Percentiles rank a stretch among this genome's conserved stretches.
phyloP scores from a whole-genome alignment of 2,797 vertebrate genomes.

The Clarias fuscus region DNA sequence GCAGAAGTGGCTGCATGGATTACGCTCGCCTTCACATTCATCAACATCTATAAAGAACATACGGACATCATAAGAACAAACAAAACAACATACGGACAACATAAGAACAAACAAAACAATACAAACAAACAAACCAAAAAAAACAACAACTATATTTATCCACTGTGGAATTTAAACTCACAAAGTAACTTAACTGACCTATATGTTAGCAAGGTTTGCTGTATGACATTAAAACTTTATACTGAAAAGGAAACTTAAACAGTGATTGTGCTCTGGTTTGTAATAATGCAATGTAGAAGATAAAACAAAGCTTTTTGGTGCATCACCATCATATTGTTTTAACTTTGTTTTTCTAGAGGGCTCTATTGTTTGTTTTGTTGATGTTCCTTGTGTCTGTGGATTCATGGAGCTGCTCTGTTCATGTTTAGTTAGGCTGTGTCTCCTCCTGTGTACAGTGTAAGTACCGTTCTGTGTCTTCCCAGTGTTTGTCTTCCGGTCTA shows the following conservation, averaged over 20 bases:
- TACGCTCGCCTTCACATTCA: constrained; percentile 14
- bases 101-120: no score
- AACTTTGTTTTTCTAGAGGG: no score
- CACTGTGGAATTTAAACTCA: background rate
- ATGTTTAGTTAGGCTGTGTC: no score
- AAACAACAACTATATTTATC: background rate
- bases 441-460: no score
- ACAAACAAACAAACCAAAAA: background rate
- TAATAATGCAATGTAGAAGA: background rate
- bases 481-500: no score
- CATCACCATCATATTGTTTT: background rate
- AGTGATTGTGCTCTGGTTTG: background rate
- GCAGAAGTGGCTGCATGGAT: constrained; percentile 33
- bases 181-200: background rate
- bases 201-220: background rate
- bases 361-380: no score
- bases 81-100: no score
- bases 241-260: background rate
- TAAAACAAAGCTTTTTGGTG: background rate
- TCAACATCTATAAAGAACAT: constrained; percentile 18
- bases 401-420: no score
- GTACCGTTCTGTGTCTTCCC: no score
- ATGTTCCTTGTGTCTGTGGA: no score
- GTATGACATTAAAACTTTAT: background rate
- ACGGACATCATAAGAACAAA: no score